Evolutionary conservation across 2,888 invertebrate genomes (phyloP), one percentile per base, ranked within the genome.

Genomic region (Palloptera scutellata): DNA sequence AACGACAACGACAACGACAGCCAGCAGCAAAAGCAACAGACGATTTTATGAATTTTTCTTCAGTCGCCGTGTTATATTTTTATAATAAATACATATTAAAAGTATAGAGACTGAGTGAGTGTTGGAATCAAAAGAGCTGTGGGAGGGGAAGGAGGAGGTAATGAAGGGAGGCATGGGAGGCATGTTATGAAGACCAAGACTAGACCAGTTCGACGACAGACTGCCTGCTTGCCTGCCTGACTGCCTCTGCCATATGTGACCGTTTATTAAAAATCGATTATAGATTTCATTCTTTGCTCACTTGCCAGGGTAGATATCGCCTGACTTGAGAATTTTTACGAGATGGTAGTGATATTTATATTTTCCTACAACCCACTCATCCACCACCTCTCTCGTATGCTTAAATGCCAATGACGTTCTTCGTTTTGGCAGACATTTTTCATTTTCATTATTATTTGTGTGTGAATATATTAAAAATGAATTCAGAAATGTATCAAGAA

Each of bases 31-130:
- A n/a, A 53, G 19, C 57, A 57, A 40, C 57, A 57, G 57, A 57
- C 57, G 15, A 57, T 30, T 57, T 57, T 57, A 57, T 57, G 57
- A 57, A 40, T 57, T 57, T 57, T 40, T 57, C n/a, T 57, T 57
- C 17, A 15, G 51, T 15, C 30, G 30, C 30, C 6, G 30, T 30
- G 30, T 30, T 30, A 30, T 30, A 30, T 30, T 30, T 30, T 6
- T 30, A 30, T 30, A n/a, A 45, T 45, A 48, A 15, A 1, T 48
- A 48, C 1, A 6, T 48, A 48, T 48, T n/a, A 13, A 6, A 48
- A 8, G 13, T n/a, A 13, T 13, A n/a, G 13, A 30, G 30, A 30
- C 11, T 45, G 10, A 13, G 11, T 45, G 48, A n/a, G n/a, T 12
- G 10, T 13, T 45, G 10, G 45, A 10, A 12, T 10, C 15, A 48